These are phyloP conservation scores for Oryzias dopingdopingensis DNA, from an alignment of 2,797 vertebrate species.

Conservation along the genomic window DNA sequence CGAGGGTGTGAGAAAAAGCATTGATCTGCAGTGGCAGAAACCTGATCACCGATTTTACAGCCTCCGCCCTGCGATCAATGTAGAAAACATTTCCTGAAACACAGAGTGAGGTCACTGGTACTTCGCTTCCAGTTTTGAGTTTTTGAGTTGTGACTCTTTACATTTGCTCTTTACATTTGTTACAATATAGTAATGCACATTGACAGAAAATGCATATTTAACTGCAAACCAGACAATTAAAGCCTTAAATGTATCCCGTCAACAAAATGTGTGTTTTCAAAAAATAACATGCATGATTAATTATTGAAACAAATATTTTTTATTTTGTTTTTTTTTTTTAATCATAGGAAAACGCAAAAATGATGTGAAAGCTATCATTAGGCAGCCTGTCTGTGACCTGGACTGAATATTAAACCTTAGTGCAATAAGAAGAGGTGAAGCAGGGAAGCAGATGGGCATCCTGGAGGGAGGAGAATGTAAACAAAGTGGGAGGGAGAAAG, in stretches of 20 bases:
- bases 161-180: neutral
- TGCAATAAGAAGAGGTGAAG: slow-evolving; percentile 23
- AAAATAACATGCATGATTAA: too few species aligned
- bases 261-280: slow-evolving; percentile 10
- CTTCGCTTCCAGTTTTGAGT: slow-evolving; percentile 40
- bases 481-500: slow-evolving; percentile 40
- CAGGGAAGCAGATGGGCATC: slow-evolving; percentile 53
- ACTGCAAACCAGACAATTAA: slow-evolving; percentile 31
- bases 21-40: slow-evolving; percentile 31
- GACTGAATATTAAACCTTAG: slow-evolving; percentile 19
- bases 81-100: slow-evolving; percentile 6
- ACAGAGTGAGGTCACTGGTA: slow-evolving; percentile 32
- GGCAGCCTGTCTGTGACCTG: too few species aligned
- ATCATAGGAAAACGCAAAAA: too few species aligned
- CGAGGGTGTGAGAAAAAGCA: slow-evolving; percentile 7
- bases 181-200: too few species aligned
- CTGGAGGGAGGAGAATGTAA: slow-evolving; percentile 56
- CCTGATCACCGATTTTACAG: slow-evolving; percentile 26
- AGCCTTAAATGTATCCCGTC: slow-evolving; percentile 33
- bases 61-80: slow-evolving; percentile 4
- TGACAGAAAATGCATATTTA: slow-evolving; percentile 9
- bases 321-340: too few species aligned
- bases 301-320: too few species aligned
- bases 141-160: neutral
- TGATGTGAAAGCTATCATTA: too few species aligned